phyloP scores from a whole-genome alignment of 2,113 vertebrate species.

The Eulemur macaco region DNA sequence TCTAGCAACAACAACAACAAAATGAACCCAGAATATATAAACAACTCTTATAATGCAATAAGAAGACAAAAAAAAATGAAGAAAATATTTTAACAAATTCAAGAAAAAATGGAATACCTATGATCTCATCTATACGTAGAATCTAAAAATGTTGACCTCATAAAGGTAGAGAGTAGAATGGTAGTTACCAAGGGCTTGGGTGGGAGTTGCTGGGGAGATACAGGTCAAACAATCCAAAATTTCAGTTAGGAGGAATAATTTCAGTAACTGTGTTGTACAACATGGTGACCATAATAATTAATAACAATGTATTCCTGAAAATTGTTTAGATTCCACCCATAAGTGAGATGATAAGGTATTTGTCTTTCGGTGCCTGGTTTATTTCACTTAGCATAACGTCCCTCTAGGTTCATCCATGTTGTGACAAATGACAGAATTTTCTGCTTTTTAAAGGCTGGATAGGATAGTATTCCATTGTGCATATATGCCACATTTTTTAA shows the following conservation, averaged over 20 bases:
- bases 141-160: neutral
- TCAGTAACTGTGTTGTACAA: too few species aligned
- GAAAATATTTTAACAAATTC: neutral
- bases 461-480: neutral
- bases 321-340: neutral
- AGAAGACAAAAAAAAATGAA: neutral
- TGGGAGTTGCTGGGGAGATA: too few species aligned
- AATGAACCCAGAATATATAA: neutral
- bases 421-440: neutral
- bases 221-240: too few species aligned
- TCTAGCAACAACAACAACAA: neutral
- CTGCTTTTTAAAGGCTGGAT: neutral
- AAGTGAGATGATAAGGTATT: neutral
- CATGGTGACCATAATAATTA: too few species aligned
- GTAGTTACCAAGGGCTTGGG: too few species aligned
- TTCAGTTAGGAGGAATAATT: too few species aligned
- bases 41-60: neutral
- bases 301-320: too few species aligned
- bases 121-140: neutral
- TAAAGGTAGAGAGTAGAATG: too few species aligned
- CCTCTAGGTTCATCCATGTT: neutral
- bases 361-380: neutral
- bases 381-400: neutral
- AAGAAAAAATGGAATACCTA: too few species aligned
- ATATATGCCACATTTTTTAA: neutral